These are phyloP conservation scores for Pseudorasbora parva DNA, from an alignment of 2,113 vertebrate species.

Conservation along the genomic window DNA sequence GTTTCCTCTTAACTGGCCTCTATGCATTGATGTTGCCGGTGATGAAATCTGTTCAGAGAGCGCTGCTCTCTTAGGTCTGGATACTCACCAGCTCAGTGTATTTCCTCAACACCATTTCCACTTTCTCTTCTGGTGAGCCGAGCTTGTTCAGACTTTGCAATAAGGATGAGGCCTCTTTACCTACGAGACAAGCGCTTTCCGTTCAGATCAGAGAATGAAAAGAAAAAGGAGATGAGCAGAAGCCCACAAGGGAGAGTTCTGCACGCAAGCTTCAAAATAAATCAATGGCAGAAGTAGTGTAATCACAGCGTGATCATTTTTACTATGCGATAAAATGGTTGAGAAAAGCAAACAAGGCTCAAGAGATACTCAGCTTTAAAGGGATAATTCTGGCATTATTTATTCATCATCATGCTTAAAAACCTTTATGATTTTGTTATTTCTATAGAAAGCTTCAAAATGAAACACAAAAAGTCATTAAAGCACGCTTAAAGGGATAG, in stretches of 20 bases:
- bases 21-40: background rate
- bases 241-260: conserved; percentile 32
- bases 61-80: background rate
- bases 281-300: conserved; percentile 19
- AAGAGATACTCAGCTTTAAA: background rate
- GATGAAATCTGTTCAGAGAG: conserved; percentile 16
- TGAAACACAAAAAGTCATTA: background rate
- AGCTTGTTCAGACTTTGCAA: conserved; percentile 84
- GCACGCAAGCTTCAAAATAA: conserved; percentile 35
- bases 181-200: conserved; percentile 60
- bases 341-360: conserved; percentile 19
- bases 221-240: conserved; percentile 36
- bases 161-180: conserved; percentile 82
- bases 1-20: conserved; percentile 15
- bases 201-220: conserved; percentile 16
- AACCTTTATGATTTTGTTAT: background rate
- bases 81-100: conserved; percentile 89
- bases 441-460: background rate
- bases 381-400: background rate
- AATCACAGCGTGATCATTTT: conserved; percentile 32
- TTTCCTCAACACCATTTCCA: conserved; percentile 85
- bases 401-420: background rate
- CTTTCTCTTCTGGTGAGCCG: conserved; percentile 84
- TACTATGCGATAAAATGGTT: background rate
- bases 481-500: background rate